Base-by-base conservation (phyloP, 2,113 vertebrate species). In the Piliocolobus tephrosceles region DNA sequence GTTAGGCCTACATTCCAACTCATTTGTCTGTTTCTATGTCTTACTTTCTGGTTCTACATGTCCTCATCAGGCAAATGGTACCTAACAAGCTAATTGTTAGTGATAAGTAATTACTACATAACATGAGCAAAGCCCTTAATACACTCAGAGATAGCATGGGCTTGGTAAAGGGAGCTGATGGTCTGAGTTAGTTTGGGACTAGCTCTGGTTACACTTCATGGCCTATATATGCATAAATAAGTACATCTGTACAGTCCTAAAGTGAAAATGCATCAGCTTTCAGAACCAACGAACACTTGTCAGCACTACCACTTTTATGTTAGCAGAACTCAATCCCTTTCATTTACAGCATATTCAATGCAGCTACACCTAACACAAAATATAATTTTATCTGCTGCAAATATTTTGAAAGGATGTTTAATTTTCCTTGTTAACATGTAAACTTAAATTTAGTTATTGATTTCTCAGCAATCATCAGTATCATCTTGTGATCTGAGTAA, bases 391-490 rank as follows among this genome's bases (percentile, higher is more conserved):
- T 66, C 66, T 93, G 45, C 79, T 55, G 47, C 32, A 35, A 96
- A 38, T 85, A 70, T 64, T 91, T 79, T 30, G n/a, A 83, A 95
- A 76, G 23, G 43, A 78, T 35, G 3, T n/a, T 45, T 73, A 14
- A 66, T 80, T 88, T 82, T 87, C 23, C 66, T n/a, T 55, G 75
- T 30, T 87, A 13, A 88, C 58, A 66, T 85, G 20, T 58, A 64
- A 93, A 93, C 81, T 61, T 78, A 73, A 78, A 96, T 81, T 94
- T 87, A 86, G 52, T 16, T 81, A 27, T 73, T 76, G 57, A 85
- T 81, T 86, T 82, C 57, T 68, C 43, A 58, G 35, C 20, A 88
- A n/a, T 47, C 50, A 58, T 90, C 47, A 78, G 12, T 38, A 64
- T 64, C 32, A 58, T 90, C 92, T 83, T 61, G 8, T 58, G 86